phyloP scores from a whole-genome alignment of 2,113 vertebrate species.

The Triplophysa tibetana region DNA sequence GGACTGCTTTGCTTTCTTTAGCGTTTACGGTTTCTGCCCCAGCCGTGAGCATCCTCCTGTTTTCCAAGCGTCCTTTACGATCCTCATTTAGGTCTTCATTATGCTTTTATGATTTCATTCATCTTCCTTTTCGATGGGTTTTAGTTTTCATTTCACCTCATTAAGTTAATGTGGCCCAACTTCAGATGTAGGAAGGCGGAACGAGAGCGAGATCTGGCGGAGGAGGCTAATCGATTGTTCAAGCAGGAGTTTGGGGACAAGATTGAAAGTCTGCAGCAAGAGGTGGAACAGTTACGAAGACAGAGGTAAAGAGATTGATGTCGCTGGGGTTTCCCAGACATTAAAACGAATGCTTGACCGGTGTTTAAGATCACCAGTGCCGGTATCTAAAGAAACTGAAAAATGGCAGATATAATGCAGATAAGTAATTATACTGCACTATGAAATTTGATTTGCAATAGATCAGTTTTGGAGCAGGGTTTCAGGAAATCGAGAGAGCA shows the following conservation, averaged over 20 bases:
- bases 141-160: slow-evolving; percentile 73
- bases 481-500: slow-evolving; percentile 79
- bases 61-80: slow-evolving; percentile 50
- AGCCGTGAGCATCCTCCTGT: slow-evolving; percentile 31
- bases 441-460: slow-evolving; percentile 53
- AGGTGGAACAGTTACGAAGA: slow-evolving; percentile 86
- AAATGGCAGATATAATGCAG: no score
- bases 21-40: slow-evolving; percentile 9
- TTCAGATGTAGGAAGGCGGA: slow-evolving; percentile 93
- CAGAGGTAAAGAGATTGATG: slow-evolving; percentile 76
- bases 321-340: background rate
- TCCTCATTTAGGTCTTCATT: slow-evolving; percentile 35
- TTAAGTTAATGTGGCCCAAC: slow-evolving; percentile 87
- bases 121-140: slow-evolving; percentile 77
- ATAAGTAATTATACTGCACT: no score
- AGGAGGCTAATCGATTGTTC: slow-evolving; percentile 93
- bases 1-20: slow-evolving; percentile 82
- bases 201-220: slow-evolving; percentile 80
- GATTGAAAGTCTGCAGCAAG: slow-evolving; percentile 90
- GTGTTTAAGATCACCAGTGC: no score
- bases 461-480: slow-evolving; percentile 81
- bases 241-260: slow-evolving; percentile 98
- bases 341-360: background rate
- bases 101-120: slow-evolving; percentile 20
- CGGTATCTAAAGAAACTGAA: no score